phyloP scores from a whole-genome alignment of 2,113 vertebrate genomes.

The Patagioenas fasciata region DNA sequence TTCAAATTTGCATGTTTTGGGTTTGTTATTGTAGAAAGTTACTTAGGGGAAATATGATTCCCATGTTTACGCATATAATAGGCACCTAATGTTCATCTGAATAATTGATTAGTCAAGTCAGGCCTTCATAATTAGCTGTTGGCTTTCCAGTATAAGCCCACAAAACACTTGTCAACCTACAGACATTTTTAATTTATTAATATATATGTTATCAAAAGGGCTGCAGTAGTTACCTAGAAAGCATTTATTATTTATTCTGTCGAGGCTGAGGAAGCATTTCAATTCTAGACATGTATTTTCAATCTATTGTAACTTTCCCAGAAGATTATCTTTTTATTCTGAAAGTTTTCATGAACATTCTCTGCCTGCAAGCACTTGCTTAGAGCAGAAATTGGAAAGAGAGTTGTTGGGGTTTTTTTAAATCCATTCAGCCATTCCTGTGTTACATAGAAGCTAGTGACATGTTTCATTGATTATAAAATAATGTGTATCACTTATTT shows the following conservation, averaged over 20 bases:
- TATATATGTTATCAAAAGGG: slow-evolving; percentile 60
- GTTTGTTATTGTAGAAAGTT: slow-evolving; percentile 64
- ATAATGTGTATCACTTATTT: neutral
- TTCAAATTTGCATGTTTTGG: slow-evolving; percentile 52
- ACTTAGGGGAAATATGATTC: slow-evolving; percentile 83
- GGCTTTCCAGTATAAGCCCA: slow-evolving; percentile 82
- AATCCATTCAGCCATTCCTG: neutral
- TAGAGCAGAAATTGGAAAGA: neutral
- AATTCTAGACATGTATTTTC: slow-evolving; percentile 13
- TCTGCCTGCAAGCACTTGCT: neutral
- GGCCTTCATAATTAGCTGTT: slow-evolving; percentile 92
- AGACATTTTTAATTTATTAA: slow-evolving; percentile 70
- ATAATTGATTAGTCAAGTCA: slow-evolving; percentile 92
- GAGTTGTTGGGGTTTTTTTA: neutral
- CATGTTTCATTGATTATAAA: neutral
- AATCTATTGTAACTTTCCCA: slow-evolving; percentile 31
- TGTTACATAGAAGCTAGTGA: neutral
- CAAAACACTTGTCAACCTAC: slow-evolving; percentile 73
- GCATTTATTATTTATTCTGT: slow-evolving; percentile 60
- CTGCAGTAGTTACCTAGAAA: slow-evolving; percentile 50
- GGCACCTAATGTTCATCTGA: slow-evolving; percentile 91
- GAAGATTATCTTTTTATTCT: slow-evolving; percentile 26
- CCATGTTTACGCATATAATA: slow-evolving; percentile 83
- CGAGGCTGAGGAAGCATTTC: neutral
- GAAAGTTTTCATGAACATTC: neutral